Percentiles rank a stretch among this genome's conserved stretches.
Evolutionary conservation across 2,113 vertebrate genomes (phyloP).

Genomic region (Pomatorhinus ruficollis): DNA sequence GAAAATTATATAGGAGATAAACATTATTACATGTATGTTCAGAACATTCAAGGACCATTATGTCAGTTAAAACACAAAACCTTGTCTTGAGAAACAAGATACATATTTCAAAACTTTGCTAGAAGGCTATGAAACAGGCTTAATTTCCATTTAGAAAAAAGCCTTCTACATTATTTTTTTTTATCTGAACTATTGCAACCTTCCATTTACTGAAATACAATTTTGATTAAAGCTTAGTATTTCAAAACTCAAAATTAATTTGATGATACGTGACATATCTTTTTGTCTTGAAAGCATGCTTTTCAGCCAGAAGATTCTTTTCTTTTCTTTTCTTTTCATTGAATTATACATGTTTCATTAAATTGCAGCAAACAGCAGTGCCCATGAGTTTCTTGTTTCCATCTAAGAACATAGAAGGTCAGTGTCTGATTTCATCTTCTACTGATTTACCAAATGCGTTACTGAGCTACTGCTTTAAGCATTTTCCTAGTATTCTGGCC

Average conservation of each 20-base stretch:
- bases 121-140: neutral
- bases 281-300: neutral
- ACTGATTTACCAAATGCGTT: neutral
- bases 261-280: neutral
- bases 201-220: neutral
- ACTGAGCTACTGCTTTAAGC: neutral
- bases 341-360: neutral
- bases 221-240: neutral
- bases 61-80: neutral
- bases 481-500: neutral
- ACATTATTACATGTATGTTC: neutral
- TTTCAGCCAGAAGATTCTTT: neutral
- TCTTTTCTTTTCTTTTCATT: neutral
- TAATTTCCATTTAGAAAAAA: neutral
- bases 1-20: neutral
- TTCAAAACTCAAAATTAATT: neutral
- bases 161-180: neutral
- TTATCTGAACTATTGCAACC: neutral
- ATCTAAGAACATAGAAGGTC: neutral
- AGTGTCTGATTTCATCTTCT: neutral
- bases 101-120: neutral
- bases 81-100: neutral
- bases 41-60: neutral
- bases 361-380: neutral
- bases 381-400: neutral